phyloP scores from a whole-genome alignment of 2,113 vertebrate genomes.

The Festucalex cinctus region DNA sequence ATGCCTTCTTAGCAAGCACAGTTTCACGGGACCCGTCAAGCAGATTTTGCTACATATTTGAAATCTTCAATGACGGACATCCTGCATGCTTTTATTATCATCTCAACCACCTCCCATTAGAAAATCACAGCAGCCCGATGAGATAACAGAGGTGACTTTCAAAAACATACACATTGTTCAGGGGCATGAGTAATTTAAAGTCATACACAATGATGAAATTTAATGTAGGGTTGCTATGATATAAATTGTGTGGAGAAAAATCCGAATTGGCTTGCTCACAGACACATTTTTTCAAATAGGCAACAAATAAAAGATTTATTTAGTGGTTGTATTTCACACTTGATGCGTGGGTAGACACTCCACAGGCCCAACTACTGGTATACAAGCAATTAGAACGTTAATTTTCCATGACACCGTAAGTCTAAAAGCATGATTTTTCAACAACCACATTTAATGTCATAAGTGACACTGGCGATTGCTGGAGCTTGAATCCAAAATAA shows the following conservation, averaged over 20 bases:
- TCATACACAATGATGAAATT: background rate
- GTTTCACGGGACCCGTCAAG: conserved; percentile 44
- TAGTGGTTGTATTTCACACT: too few relatives aligned
- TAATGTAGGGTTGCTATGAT: too few relatives aligned
- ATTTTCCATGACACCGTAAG: too few relatives aligned
- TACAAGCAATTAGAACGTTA: too few relatives aligned
- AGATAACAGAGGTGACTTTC: conserved; percentile 24
- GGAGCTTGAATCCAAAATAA: background rate
- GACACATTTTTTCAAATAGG: too few relatives aligned
- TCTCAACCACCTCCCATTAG: conserved; percentile 21
- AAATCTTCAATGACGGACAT: conserved; percentile 35
- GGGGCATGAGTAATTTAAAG: background rate
- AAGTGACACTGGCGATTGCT: background rate
- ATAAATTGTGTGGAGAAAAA: too few relatives aligned
- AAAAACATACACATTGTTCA: conserved; percentile 4
- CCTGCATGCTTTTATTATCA: conserved; percentile 38
- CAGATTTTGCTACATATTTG: conserved; percentile 35
- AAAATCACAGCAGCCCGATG: conserved; percentile 18
- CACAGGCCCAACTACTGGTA: too few relatives aligned
- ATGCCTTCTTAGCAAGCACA: conserved; percentile 58
- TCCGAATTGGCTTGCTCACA: too few relatives aligned
- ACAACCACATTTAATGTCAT: background rate
- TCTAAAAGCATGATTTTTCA: background rate
- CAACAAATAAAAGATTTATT: too few relatives aligned
- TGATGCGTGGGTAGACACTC: too few relatives aligned